Conservation (phyloP, 1,140 invertebrate genomes). For the Rhizoglyphus robini region DNA sequence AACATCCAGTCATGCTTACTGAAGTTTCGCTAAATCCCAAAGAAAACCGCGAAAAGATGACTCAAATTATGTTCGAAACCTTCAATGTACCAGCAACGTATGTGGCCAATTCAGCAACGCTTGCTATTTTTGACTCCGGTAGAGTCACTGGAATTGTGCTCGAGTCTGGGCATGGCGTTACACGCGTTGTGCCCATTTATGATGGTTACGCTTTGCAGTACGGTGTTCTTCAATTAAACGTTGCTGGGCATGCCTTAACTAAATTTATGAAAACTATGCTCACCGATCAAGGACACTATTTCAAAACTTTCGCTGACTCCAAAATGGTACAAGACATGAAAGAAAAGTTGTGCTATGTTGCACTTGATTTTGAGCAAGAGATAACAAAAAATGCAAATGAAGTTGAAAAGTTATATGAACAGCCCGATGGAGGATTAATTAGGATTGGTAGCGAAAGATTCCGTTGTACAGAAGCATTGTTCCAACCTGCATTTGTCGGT, state of each 20-base stretch:
- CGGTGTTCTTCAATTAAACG: conserved; percentile 71
- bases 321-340: conserved; percentile 41
- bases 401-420: conserved; percentile 37
- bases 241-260: conserved; percentile 73
- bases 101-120: too few species aligned
- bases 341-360: conserved; percentile 30
- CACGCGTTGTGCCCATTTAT: conserved; percentile 44
- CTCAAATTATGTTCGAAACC: too few species aligned
- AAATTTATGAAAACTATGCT: conserved; percentile 85
- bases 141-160: conserved; percentile 44
- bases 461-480: too few species aligned
- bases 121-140: too few species aligned
- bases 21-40: too few species aligned
- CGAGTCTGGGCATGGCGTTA: conserved; percentile 44
- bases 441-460: conserved; percentile 33
- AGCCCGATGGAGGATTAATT: conserved; percentile 36
- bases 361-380: conserved; percentile 79
- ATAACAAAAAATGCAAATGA: conserved; percentile 66
- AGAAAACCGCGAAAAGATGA: too few species aligned
- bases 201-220: too few species aligned
- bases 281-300: conserved; percentile 49
- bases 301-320: conserved; percentile 31
- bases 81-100: too few species aligned
- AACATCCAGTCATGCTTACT: too few species aligned
- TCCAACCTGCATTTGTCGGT: too few species aligned